phyloP scores from a whole-genome alignment of 2,113 vertebrate species.

The Catharus minimus region DNA sequence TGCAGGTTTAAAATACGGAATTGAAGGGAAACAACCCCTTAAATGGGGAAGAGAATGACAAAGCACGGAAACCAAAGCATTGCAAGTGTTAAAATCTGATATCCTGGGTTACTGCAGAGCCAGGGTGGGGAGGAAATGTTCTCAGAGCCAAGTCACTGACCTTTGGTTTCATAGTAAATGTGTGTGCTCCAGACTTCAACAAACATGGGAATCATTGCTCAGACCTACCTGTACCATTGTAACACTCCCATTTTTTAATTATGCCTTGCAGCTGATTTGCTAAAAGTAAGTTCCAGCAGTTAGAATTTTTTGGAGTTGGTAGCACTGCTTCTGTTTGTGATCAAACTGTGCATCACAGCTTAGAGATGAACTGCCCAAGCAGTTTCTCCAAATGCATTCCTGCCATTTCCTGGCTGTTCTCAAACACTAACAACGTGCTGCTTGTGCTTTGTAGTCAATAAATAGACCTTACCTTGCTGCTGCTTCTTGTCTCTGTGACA shows the following conservation, averaged over 20 bases:
- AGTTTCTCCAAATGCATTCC: not conserved
- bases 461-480: not conserved
- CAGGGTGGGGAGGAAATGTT: constrained; percentile 39
- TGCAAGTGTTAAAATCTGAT: not conserved
- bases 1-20: not conserved
- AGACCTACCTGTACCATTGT: not conserved
- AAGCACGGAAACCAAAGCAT: constrained; percentile 15
- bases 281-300: not conserved
- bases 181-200: not conserved
- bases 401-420: not conserved
- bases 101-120: constrained; percentile 25
- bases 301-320: not conserved
- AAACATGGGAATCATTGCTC: not conserved
- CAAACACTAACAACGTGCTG: not conserved
- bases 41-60: not conserved
- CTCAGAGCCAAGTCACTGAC: not conserved
- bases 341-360: not conserved
- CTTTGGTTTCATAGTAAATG: not conserved
- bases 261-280: not conserved
- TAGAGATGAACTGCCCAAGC: not conserved
- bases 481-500: not conserved
- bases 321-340: not conserved
- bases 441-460: not conserved
- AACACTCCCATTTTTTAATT: not conserved
- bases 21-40: not conserved